Evolutionary conservation across 2,113 vertebrate genomes (phyloP).

Genomic region (Ornithorhynchus anatinus): DNA sequence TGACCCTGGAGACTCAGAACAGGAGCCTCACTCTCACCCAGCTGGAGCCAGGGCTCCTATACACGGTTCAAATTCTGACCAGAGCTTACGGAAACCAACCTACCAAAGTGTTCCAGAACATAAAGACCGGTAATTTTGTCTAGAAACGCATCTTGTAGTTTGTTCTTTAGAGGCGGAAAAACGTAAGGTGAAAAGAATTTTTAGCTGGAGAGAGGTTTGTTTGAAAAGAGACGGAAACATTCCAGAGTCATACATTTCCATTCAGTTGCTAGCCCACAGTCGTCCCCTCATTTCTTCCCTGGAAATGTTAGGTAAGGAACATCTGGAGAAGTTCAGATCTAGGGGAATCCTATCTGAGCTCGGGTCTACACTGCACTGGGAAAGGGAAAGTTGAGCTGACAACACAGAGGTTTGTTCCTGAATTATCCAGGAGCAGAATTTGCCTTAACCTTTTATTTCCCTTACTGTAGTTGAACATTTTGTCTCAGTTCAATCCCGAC

Average conservation of each 20-base stretch:
- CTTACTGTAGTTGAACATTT: no score
- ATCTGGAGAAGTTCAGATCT: no score
- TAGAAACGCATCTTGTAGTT: accelerated
- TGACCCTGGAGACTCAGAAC: background rate
- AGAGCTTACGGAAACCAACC: slow-evolving; percentile 47
- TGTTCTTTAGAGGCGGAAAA: background rate
- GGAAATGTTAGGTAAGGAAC: no score
- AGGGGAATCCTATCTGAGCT: no score
- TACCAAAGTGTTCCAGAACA: background rate
- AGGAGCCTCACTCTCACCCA: slow-evolving; percentile 15
- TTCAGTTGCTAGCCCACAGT: accelerated
- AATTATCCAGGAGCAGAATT: no score
- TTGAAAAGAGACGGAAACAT: accelerated
- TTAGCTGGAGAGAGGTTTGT: accelerated
- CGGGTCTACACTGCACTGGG: no score
- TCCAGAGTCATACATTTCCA: accelerated
- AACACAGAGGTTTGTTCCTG: no score
- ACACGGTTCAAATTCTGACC: slow-evolving; percentile 58
- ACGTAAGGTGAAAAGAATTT: accelerated
- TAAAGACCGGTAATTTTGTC: slow-evolving; percentile 60
- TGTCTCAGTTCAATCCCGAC: no score
- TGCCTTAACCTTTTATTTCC: no score
- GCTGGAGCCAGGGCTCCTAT: slow-evolving; percentile 64
- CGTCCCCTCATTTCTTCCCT: accelerated
- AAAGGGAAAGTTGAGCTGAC: no score